Base-by-base conservation (phyloP, 2,888 invertebrate genomes). In the Drosophila borealis region DNA sequence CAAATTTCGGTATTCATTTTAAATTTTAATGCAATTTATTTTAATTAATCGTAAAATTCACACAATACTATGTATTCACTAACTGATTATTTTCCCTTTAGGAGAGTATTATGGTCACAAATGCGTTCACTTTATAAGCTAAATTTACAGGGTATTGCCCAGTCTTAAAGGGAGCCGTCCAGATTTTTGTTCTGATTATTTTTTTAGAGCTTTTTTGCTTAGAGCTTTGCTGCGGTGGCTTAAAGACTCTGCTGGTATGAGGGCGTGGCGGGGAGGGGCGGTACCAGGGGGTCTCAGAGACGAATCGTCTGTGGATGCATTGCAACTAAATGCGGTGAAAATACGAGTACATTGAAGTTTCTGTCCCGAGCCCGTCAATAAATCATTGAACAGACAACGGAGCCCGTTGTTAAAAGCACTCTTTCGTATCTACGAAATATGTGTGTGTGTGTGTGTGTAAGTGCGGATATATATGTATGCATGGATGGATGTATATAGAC, bases 381-480 rank as follows among this genome's bases (percentile, higher is more conserved):
- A 84, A 84, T 84, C 83, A 84, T 84, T 74, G 78, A 60, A 70
- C 82, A 87, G 83, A 84, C 83, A 84, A 80, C 85, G 63, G 48
- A 60, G 64, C 56, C 42, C 81, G 81, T 74, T 78, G 85, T 87
- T 83, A 83, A 83, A 83, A 87, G 83, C 87, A 84, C 82, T 68
- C 70, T 68, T 60, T 46, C 39, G 34, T 45, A 60, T 61, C 60
- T 59, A 8, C 29, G 8, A 29, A 29, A 29, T 29, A 29, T 17
- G 29, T 39, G 39, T 46, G 41, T 60, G n/a, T 51, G 11, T 41
- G 9, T 48, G 50, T 21, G 21, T 34, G 10, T 42, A 14, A n/a
- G 19, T 44, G 2, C 33, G 14, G 34, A 11, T 56, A 11, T 65
- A n/a, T 60, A 14, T 60, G 29, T 54, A 17, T 71, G 42, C 51